A percentile compares a stretch with the other conserved stretches of the same genome.
Evolutionary conservation across 1,140 invertebrate species (phyloP).

Genomic region (Metaphire vulgaris): DNA sequence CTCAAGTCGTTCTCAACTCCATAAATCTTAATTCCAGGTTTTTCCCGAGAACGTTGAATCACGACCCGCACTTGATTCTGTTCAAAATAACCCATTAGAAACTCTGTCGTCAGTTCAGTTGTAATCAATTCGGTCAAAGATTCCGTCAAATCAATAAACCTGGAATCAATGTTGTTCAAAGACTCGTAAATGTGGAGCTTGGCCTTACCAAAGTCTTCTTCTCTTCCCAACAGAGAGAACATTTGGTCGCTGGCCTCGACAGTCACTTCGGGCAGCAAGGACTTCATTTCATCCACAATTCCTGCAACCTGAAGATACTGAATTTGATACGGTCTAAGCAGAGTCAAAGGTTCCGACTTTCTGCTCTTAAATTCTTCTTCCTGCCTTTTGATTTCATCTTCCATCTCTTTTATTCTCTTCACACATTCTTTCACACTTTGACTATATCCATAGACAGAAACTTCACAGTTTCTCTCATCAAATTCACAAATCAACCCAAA

Average conservation of each 20-base stretch:
- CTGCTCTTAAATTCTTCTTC: not conserved
- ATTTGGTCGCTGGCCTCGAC: not conserved
- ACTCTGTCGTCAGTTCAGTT: not conserved
- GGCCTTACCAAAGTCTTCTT: not conserved
- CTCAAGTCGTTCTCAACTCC: no score
- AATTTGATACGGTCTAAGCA: not conserved
- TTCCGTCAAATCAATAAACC: not conserved
- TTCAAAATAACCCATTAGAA: not conserved
- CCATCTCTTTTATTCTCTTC: not conserved
- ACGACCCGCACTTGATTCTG: no score
- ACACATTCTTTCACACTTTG: no score
- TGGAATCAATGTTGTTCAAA: not conserved
- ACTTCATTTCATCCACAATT: not conserved
- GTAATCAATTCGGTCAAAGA: not conserved
- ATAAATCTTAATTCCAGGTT: no score
- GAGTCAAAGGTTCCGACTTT: not conserved
- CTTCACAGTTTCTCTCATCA: no score
- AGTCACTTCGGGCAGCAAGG: not conserved
- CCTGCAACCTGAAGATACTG: not conserved
- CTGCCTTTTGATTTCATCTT: not conserved
- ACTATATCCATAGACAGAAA: no score
- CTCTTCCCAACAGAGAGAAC: not conserved
- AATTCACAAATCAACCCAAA: no score
- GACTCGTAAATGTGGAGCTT: not conserved
- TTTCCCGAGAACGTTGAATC: no score